A percentile compares a stretch with the other conserved stretches of the same genome.
Conservation (phyloP, 2,888 invertebrate species). For the Noctua fimbriata region DNA sequence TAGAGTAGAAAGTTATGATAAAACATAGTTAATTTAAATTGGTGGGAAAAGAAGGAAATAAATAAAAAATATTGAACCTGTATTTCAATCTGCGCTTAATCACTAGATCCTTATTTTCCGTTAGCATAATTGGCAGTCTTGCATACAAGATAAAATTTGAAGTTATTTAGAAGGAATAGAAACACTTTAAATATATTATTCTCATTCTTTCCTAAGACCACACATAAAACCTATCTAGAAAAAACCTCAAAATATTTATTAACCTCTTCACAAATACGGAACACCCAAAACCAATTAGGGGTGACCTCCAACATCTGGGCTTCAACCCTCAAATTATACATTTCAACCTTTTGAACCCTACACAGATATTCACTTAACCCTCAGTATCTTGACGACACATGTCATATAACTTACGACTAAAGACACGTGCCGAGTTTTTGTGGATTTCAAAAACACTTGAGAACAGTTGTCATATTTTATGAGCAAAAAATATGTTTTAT, state of each 20-base stretch:
- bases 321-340: slow-evolving; percentile 34
- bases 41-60: too few species aligned
- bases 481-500: slow-evolving; percentile 54
- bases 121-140: background rate
- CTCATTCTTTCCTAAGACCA: background rate
- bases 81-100: background rate
- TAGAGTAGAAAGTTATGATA: too few species aligned
- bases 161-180: background rate
- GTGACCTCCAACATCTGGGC: slow-evolving; percentile 40
- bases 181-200: background rate
- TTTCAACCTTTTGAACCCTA: slow-evolving; percentile 57
- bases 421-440: slow-evolving; percentile 74
- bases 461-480: slow-evolving; percentile 55
- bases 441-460: slow-evolving; percentile 63
- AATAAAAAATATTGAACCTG: background rate
- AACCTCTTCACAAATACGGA: slow-evolving; percentile 11
- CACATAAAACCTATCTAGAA: background rate
- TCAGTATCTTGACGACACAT: slow-evolving; percentile 70
- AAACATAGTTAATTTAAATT: background rate
- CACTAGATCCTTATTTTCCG: background rate
- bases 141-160: background rate
- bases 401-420: slow-evolving; percentile 73
- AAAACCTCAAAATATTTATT: slow-evolving; percentile 17
- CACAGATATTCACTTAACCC: slow-evolving; percentile 82
- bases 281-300: slow-evolving; percentile 56